Evolutionary conservation across 92 coral and sea anemone genomes (phyloP), one percentile per base, ranked within the genome.

Genomic region (Zoanthus gigantus): DNA sequence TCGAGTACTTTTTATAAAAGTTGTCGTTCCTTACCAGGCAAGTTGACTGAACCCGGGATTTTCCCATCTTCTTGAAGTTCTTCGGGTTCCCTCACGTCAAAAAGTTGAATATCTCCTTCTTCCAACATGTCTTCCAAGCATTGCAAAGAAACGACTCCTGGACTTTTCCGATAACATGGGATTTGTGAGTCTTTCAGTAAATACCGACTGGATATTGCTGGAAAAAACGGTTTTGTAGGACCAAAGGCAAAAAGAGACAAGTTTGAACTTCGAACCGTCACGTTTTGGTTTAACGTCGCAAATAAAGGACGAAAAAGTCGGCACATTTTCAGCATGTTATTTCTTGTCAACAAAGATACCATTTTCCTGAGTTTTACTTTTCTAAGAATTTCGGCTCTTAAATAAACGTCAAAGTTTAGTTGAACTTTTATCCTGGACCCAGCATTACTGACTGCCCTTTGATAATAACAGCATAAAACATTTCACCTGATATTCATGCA

Each of bases 31-130:
- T 87, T 89, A 92, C 98, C 77, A 0, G 95, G 98, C 34, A 90
- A 86, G 69, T 92, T 94, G 6, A 86, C 83, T 18, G 98, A 83
- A 23, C 82, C 91, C 17, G 98, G 94, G 17, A 94, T 94, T 87
- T 79, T 90, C 11, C 98, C 98, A 17, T 87, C 78, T 16, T 91
- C 72, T 18, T 73, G 74, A 16, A 92, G 83, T 42, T 94, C 95
- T 71, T 93, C 76, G 61, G 96, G 94, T 68, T 92, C 95, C 37
- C 98, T 86, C 67, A 95, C 92, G 85, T 92, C 96, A 86, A 95
- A 91, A 46, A 95, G 80, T 57, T 93, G 94, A 42, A 95, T 81
- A 47, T 89, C 79, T 2, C 88, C 90, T 28, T 85, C 81, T 28
- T 52, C 78, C 23, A 92, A 8, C 88, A 94, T 88, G 60, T 73